Conservation (phyloP, 2,888 invertebrate species). For the Phania funesta region DNA sequence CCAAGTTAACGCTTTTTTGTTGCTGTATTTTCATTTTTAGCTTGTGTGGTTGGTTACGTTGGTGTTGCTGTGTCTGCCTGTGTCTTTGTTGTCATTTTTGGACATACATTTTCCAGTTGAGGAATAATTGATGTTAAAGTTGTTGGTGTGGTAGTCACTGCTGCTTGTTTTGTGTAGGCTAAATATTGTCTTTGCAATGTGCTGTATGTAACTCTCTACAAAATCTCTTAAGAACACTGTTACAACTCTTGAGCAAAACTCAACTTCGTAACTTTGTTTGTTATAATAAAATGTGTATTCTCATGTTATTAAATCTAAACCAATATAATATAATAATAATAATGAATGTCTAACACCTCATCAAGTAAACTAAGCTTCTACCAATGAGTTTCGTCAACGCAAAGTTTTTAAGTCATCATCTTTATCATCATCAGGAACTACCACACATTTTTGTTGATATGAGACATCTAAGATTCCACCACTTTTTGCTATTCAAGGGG, state of each 20-base stretch:
- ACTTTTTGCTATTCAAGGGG: conserved; percentile 63
- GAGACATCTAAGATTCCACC: conserved; percentile 54
- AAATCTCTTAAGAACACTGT: background rate
- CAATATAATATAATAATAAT: conserved; percentile 55
- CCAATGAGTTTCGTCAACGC: background rate
- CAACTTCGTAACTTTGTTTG: conserved; percentile 38
- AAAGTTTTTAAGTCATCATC: conserved; percentile 36
- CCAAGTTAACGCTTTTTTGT: conserved; percentile 58
- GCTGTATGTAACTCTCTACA: conserved; percentile 27
- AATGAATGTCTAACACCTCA: conserved; percentile 9
- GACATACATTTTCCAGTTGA: conserved; percentile 53
- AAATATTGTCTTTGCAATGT: conserved; percentile 21
- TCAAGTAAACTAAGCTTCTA: background rate
- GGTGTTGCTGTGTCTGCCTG: conserved; percentile 37
- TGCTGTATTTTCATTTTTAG: conserved; percentile 39
- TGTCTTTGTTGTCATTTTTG: conserved; percentile 56
- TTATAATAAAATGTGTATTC: conserved; percentile 11
- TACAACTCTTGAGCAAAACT: conserved; percentile 22
- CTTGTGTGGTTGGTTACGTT: conserved; percentile 59
- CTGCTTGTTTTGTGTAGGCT: conserved; percentile 50
- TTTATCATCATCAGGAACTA: background rate
- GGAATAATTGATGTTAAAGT: conserved; percentile 28
- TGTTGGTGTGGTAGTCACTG: conserved; percentile 28
- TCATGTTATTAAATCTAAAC: conserved; percentile 19
- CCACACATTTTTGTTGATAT: conserved; percentile 1